A percentile compares a stretch with the other conserved stretches of the same genome.
Evolutionary conservation across 2,797 vertebrate genomes (phyloP).

Genomic region (Thamnophis elegans): DNA sequence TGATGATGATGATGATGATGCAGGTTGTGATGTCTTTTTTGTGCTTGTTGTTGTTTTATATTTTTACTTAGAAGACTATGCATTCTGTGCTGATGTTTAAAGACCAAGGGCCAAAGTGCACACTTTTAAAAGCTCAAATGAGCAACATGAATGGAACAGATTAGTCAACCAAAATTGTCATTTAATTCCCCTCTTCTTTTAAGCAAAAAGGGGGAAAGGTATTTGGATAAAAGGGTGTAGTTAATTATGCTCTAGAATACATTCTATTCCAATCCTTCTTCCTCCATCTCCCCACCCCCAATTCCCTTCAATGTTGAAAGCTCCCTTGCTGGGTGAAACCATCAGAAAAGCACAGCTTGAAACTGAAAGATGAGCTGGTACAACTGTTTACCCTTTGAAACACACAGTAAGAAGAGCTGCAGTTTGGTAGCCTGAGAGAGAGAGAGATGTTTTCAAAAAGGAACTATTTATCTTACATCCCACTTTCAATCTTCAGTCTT

Average conservation of each 20-base stretch:
- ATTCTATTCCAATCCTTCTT: background rate
- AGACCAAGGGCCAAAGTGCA: constrained; percentile 46
- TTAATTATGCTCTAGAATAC: constrained; percentile 53
- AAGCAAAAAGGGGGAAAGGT: constrained; percentile 51
- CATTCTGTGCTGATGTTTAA: constrained; percentile 51
- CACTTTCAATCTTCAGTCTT: background rate
- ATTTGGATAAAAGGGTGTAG: constrained; percentile 56
- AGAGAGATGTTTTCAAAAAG: constrained; percentile 35
- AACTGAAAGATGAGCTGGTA: constrained; percentile 65
- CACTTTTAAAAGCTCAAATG: constrained; percentile 43
- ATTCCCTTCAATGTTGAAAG: constrained; percentile 73
- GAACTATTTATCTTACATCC: constrained; percentile 1
- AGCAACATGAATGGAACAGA: background rate
- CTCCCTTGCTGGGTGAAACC: constrained; percentile 62
- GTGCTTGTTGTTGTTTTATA: background rate
- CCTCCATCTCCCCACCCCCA: background rate
- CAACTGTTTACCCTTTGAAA: constrained; percentile 70
- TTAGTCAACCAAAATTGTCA: constrained; percentile 47
- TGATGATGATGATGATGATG: too few relatives aligned
- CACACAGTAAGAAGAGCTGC: constrained; percentile 63
- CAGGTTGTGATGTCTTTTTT: background rate
- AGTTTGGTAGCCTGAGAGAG: constrained; percentile 66
- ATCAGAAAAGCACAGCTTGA: constrained; percentile 72
- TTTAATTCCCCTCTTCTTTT: constrained; percentile 15
- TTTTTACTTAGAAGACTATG: constrained; percentile 38